phyloP scores from a whole-genome alignment of 1,140 invertebrate species.

The Drosophila arawakana region DNA sequence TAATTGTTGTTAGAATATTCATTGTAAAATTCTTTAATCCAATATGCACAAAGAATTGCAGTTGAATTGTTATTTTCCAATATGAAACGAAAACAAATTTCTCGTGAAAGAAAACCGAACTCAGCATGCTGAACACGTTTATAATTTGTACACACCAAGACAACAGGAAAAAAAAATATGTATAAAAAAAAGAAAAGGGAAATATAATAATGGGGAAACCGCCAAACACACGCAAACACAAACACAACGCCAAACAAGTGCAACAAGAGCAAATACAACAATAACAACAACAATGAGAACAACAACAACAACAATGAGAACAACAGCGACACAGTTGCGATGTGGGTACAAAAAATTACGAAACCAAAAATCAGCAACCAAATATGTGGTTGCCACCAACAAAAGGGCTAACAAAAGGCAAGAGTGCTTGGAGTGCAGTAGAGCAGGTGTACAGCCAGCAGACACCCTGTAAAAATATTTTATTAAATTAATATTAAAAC shows the following conservation, averaged over 20 bases:
- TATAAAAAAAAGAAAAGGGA: background rate
- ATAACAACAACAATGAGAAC: constrained; percentile 40
- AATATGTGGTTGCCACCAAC: constrained; percentile 81
- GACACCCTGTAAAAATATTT: constrained; percentile 14
- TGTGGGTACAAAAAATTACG: constrained; percentile 79
- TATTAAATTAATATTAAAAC: no score
- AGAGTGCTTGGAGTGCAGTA: constrained; percentile 16
- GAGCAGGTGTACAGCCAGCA: background rate
- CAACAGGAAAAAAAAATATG: constrained; percentile 40
- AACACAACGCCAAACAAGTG: constrained; percentile 67
- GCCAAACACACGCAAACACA: constrained; percentile 69
- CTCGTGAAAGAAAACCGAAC: background rate
- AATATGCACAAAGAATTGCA: background rate
- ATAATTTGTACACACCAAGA: constrained; percentile 39
- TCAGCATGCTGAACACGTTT: constrained; percentile 40
- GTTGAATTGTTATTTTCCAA: background rate
- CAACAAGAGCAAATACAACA: constrained; percentile 33
- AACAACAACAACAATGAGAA: constrained; percentile 32
- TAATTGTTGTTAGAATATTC: no score
- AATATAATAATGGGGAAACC: constrained; percentile 63
- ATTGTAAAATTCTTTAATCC: background rate
- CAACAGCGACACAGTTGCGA: constrained; percentile 49
- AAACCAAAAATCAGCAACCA: constrained; percentile 84
- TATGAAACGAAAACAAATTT: constrained; percentile 29
- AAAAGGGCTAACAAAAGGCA: constrained; percentile 73